Evolutionary conservation across 2,113 vertebrate species (phyloP).

Genomic region (Prunella fulvescens): DNA sequence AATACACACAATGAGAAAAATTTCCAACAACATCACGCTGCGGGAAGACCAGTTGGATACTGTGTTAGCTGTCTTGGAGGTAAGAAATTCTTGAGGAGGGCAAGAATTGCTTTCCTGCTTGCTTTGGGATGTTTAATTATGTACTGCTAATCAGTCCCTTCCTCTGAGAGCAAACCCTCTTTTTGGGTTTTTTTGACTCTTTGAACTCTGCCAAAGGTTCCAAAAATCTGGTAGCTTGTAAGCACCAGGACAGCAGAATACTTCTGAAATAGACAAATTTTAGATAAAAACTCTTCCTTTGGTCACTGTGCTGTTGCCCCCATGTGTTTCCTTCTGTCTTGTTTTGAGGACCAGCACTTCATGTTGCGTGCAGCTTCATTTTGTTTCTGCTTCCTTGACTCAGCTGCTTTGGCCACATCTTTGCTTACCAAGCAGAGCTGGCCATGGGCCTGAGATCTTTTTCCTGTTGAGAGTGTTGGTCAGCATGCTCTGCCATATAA

Average conservation of each 20-base stretch:
- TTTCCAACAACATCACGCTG: conserved; percentile 92
- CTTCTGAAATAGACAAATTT: background rate
- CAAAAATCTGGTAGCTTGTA: background rate
- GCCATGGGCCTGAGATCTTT: background rate
- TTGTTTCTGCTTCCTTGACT: background rate
- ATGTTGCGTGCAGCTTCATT: background rate
- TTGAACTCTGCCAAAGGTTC: background rate
- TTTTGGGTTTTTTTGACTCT: background rate
- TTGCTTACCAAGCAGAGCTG: background rate
- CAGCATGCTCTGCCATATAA: accelerated
- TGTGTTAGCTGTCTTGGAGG: conserved; percentile 93
- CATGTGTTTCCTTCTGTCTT: background rate
- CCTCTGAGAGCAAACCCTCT: background rate
- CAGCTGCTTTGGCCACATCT: background rate
- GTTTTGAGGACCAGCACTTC: background rate
- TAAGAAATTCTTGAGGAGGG: conserved; percentile 9
- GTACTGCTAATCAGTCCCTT: background rate
- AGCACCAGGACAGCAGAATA: background rate
- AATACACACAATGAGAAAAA: conserved; percentile 94
- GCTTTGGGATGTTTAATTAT: background rate
- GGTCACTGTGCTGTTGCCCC: background rate
- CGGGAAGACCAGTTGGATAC: conserved; percentile 97
- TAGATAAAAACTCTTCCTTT: background rate
- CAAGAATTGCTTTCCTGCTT: background rate
- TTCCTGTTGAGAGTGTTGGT: background rate